Evolutionary conservation across 2,888 invertebrate genomes (phyloP).

Genomic region (Tuberolachnus salignus): DNA sequence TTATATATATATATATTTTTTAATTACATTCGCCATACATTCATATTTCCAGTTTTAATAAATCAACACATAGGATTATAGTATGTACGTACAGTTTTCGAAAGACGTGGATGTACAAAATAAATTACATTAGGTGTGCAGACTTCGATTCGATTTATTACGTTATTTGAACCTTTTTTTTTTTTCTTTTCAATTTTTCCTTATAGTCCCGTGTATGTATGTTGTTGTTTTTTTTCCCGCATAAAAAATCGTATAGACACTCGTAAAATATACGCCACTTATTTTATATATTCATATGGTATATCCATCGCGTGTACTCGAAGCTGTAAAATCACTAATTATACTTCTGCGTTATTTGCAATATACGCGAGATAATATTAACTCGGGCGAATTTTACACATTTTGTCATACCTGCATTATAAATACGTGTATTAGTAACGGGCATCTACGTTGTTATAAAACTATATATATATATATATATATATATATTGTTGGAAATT

Average conservation of each 20-base stretch:
- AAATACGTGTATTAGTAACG: neutral
- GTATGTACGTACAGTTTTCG: neutral
- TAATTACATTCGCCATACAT: constrained; percentile 25
- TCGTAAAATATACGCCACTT: too few species aligned
- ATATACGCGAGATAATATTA: constrained; percentile 12
- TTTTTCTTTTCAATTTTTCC: too few species aligned
- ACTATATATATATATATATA: too few species aligned
- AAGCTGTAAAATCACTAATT: constrained; percentile 23
- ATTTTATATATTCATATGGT: too few species aligned
- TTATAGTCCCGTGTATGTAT: too few species aligned
- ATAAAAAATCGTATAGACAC: too few species aligned
- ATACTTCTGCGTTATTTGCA: neutral
- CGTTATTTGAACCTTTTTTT: neutral
- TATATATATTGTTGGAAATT: constrained; percentile 28
- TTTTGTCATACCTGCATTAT: constrained; percentile 27
- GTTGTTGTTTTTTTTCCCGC: too few species aligned
- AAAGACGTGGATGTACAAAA: constrained; percentile 6
- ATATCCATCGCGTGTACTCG: too few species aligned
- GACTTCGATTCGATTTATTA: constrained; percentile 14
- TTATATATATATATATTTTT: too few species aligned
- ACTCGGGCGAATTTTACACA: neutral
- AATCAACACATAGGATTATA: constrained; percentile 4
- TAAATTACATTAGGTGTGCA: constrained; percentile 13
- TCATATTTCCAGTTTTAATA: constrained; percentile 35
- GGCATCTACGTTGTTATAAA: too few species aligned